phyloP scores from a whole-genome alignment of 2,113 vertebrate genomes.

The Aphyosemion australe region DNA sequence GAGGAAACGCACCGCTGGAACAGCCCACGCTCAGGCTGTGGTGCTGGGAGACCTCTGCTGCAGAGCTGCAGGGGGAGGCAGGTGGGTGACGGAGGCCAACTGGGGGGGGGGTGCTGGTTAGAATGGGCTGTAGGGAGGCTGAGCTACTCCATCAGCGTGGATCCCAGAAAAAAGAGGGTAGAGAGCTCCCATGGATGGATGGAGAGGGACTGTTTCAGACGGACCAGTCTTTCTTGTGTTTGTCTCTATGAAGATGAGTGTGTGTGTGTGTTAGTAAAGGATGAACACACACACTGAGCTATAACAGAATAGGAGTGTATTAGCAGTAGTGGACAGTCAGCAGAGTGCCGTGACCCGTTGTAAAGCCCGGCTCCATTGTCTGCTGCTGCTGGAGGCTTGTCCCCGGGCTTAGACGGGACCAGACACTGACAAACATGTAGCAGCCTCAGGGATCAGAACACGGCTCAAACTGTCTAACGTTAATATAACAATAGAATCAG shows the following conservation, averaged over 20 bases:
- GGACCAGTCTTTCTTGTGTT: too few species aligned
- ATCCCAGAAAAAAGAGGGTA: slow-evolving; percentile 32
- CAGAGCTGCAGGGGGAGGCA: slow-evolving; percentile 33
- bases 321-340: slow-evolving; percentile 77
- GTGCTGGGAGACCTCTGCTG: slow-evolving; percentile 25
- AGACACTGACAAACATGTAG: slow-evolving; percentile 30
- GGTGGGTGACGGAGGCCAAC: slow-evolving; percentile 32
- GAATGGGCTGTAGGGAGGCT: slow-evolving; percentile 26
- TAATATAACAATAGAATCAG: too few species aligned
- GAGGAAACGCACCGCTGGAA: slow-evolving; percentile 33
- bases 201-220: slow-evolving; percentile 12
- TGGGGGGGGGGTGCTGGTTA: not conserved
- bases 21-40: slow-evolving; percentile 38
- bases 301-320: slow-evolving; percentile 68
- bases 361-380: slow-evolving; percentile 79
- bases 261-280: slow-evolving; percentile 18
- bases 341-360: slow-evolving; percentile 72
- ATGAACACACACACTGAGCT: slow-evolving; percentile 49
- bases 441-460: too few species aligned
- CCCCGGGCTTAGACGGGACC: slow-evolving; percentile 75
- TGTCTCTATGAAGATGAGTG: slow-evolving; percentile 4
- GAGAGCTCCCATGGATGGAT: slow-evolving; percentile 27
- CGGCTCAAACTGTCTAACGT: too few species aligned
- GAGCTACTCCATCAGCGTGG: slow-evolving; percentile 26
- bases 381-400: slow-evolving; percentile 68